phyloP scores from a whole-genome alignment of 2,113 vertebrate species.

The Micronycteris hirsuta region DNA sequence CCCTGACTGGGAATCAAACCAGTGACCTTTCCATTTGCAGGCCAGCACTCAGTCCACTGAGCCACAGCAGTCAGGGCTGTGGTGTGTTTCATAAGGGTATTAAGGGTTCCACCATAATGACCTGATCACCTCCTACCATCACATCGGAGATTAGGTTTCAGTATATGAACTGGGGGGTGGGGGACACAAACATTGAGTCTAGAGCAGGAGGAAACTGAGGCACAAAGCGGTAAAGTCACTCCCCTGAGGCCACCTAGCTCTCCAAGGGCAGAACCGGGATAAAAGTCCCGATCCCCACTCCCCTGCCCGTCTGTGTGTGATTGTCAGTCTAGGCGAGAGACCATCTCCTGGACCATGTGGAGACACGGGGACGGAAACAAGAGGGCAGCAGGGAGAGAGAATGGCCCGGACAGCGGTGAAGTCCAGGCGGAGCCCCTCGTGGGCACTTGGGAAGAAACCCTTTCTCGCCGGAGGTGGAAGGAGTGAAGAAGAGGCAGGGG shows the following conservation, averaged over 20 bases:
- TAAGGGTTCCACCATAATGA: background rate
- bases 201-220: background rate
- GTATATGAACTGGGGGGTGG: background rate
- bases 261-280: background rate
- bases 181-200: background rate
- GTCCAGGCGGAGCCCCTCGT: background rate
- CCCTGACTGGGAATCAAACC: no score
- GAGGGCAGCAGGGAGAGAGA: background rate
- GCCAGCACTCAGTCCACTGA: no score
- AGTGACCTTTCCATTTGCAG: no score
- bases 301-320: fast-evolving
- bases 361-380: background rate
- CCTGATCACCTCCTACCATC: background rate
- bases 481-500: background rate
- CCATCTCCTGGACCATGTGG: background rate
- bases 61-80: background rate
- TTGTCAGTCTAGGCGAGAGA: background rate
- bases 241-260: background rate
- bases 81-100: background rate
- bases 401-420: background rate
- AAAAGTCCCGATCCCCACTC: background rate
- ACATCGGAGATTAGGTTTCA: background rate
- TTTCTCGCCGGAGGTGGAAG: background rate
- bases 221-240: background rate
- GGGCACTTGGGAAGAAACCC: background rate